These are phyloP conservation scores for Drosophila longiperda DNA, from an alignment of 2,888 invertebrate genomes.

Conservation along the genomic window DNA sequence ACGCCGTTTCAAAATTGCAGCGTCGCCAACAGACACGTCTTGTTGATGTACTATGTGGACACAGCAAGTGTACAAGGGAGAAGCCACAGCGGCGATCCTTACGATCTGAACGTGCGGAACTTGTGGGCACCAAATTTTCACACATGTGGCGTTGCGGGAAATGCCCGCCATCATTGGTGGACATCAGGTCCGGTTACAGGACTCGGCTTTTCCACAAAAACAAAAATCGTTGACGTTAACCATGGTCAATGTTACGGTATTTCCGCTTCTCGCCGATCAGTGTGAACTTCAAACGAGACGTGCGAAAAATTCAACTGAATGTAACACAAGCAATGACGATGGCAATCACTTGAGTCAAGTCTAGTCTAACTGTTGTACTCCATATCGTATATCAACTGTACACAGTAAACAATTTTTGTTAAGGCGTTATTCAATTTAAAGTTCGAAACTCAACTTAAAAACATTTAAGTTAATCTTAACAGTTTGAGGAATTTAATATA, in stretches of 20 bases:
- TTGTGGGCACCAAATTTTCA: constrained; percentile 61
- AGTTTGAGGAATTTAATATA: neutral
- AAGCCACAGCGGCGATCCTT: constrained; percentile 9
- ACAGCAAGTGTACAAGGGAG: constrained; percentile 46
- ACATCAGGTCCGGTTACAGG: constrained; percentile 66
- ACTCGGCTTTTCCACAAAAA: constrained; percentile 43
- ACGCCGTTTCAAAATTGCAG: constrained; percentile 52
- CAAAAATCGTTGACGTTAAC: constrained; percentile 42
- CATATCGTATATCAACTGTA: neutral
- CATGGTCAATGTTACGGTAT: constrained; percentile 62
- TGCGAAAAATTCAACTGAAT: constrained; percentile 74
- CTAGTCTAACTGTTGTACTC: neutral
- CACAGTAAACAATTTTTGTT: constrained; percentile 4
- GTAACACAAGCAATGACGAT: constrained; percentile 52
- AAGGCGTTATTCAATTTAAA: neutral
- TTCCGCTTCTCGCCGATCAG: constrained; percentile 57
- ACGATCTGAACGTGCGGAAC: constrained; percentile 56
- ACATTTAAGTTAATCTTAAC: neutral
- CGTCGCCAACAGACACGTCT: constrained; percentile 63
- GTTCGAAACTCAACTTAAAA: neutral
- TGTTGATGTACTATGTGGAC: constrained; percentile 28
- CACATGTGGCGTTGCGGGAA: constrained; percentile 65
- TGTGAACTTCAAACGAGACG: constrained; percentile 66
- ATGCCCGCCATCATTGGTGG: constrained; percentile 42
- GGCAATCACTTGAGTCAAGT: constrained; percentile 39